Base-by-base conservation (phyloP, 2,113 vertebrate genomes). In the Saimiri boliviensis region DNA sequence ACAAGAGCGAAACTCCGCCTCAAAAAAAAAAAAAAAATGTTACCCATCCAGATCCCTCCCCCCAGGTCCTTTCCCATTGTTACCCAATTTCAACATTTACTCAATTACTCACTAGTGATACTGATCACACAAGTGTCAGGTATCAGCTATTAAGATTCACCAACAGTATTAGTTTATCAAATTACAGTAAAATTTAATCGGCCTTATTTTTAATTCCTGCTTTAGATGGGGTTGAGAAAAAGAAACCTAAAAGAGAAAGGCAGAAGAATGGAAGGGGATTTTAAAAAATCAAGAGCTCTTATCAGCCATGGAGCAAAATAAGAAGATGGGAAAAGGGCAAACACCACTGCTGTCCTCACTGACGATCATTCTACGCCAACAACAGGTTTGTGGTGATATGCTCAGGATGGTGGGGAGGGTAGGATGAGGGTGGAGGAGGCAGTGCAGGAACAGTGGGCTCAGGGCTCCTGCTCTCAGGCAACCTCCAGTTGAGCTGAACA, bases 211-310 rank as follows among this genome's bases (percentile, higher is more conserved):
- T 84, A 32, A n/a, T 95, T 84, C 74, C 8, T 60, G n/a, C 42
- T 80, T 92, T 82, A 93, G 70, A 45, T 30, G 56, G 27, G 45
- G 40, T 0, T 49, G 52, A 86, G 52, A 66, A 95, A 97, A 95
- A 82, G 70, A 90, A 87, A 92, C 14, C 30, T 60, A 40, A 79
- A 93, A 85, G 58, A 82, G 17, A 58, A 87, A 3, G 3, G 37
- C 74, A 91, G 47, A 88, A 77, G 42, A 45, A 66, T 12, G 6
- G 14, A 81, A n/a, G 10, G 10, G 21, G 9, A 37, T 37, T 68
- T 14, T 95, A 32, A 58, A 35, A 92, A 89, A 76, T 17, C 10
- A 47, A 68, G 20, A 32, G 32, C 45, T 88, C 40, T 88, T 25
- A 30, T 21, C 40, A 68, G 82, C 21, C 60, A 89, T 0, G 35